A percentile compares a stretch with the other conserved stretches of the same genome.
Conservation (phyloP, 2,888 invertebrate genomes). For the Pterostichus madidus region DNA sequence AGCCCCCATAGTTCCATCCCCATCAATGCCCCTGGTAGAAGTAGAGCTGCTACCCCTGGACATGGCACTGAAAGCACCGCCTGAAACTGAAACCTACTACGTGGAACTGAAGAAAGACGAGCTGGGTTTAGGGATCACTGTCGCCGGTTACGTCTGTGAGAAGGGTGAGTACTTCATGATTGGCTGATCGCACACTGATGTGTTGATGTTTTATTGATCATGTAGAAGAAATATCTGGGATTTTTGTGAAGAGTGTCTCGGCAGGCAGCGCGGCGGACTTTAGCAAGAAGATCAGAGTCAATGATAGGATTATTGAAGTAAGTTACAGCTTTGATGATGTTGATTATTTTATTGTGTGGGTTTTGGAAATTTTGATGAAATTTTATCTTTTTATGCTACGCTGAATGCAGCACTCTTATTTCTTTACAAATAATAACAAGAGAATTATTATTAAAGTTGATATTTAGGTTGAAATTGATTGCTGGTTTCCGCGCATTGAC, state of each 20-base stretch:
- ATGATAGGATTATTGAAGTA: slow-evolving; percentile 97
- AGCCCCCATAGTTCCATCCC: slow-evolving; percentile 63
- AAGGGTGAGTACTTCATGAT: slow-evolving; percentile 80
- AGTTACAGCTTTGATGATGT: slow-evolving; percentile 60
- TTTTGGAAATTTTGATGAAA: too few relatives aligned
- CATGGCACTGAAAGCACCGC: slow-evolving; percentile 82
- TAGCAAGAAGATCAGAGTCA: slow-evolving; percentile 94
- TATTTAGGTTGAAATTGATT: too few relatives aligned
- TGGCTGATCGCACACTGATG: slow-evolving; percentile 61
- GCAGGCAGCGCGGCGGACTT: slow-evolving; percentile 97
- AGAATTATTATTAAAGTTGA: too few relatives aligned
- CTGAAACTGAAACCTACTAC: slow-evolving; percentile 94
- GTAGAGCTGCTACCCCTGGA: slow-evolving; percentile 78
- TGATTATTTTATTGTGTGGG: neutral
- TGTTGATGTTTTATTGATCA: slow-evolving; percentile 69
- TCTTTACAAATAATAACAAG: too few relatives aligned
- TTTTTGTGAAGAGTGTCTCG: slow-evolving; percentile 99
- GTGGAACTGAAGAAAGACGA: slow-evolving; percentile 95
- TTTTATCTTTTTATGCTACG: too few relatives aligned
- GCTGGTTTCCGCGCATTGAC: too few relatives aligned
- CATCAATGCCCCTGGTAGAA: slow-evolving; percentile 58
- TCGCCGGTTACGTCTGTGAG: slow-evolving; percentile 98
- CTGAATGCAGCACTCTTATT: too few relatives aligned
- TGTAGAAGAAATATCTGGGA: slow-evolving; percentile 98
- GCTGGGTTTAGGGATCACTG: slow-evolving; percentile 95